A percentile compares a stretch with the other conserved stretches of the same genome.
These are phyloP conservation scores for Diaphora mendica DNA, from an alignment of 2,888 invertebrate species.

Conservation along the genomic window DNA sequence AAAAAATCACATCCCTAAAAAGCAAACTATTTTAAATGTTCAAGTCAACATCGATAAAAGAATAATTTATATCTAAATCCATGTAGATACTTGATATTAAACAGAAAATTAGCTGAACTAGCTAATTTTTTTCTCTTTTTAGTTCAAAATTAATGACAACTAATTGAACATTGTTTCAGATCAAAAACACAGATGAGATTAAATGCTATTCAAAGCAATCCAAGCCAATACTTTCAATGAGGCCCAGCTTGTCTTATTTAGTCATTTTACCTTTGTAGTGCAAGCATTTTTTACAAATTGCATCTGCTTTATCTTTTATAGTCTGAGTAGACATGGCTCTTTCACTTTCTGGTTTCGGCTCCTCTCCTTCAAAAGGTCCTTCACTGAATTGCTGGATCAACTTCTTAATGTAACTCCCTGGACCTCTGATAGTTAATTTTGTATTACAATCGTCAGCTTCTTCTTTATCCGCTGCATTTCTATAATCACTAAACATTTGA, in stretches of 20 bases:
- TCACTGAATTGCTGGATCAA: constrained; percentile 84
- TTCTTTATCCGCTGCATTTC: constrained; percentile 57
- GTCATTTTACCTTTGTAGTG: constrained; percentile 81
- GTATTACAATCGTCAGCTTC: constrained; percentile 61
- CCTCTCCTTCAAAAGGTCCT: constrained; percentile 76
- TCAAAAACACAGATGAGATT: neutral
- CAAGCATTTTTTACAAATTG: constrained; percentile 83
- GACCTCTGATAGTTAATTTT: constrained; percentile 78
- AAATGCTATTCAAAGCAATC: neutral
- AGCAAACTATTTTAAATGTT: neutral
- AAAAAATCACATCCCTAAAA: neutral
- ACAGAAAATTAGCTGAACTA: no score
- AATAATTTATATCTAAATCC: neutral
- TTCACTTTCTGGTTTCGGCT: constrained; percentile 75
- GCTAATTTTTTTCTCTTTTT: neutral
- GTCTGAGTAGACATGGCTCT: constrained; percentile 69
- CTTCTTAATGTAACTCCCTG: constrained; percentile 82
- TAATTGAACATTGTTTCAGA: neutral
- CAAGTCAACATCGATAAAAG: neutral
- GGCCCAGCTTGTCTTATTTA: constrained; percentile 58
- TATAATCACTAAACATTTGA: constrained; percentile 69
- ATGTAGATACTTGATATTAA: no score
- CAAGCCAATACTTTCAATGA: neutral
- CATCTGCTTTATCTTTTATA: constrained; percentile 80
- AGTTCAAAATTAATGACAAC: neutral